Base-by-base conservation (phyloP, 2,113 vertebrate species). In the Anhinga rufa region DNA sequence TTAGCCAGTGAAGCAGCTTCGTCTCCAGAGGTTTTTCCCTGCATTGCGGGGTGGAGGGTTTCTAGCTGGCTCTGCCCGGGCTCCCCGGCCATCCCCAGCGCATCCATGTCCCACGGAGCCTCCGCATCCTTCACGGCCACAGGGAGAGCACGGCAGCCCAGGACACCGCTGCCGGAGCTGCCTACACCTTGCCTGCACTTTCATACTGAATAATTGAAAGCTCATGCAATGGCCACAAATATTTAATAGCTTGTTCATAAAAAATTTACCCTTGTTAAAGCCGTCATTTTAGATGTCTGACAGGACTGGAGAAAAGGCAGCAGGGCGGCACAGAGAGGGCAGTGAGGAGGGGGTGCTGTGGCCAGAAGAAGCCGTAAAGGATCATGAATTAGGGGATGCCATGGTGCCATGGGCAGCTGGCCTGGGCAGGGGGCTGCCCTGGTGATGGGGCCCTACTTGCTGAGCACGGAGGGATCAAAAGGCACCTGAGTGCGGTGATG, bases 231-330 rank as follows among this genome's bases (percentile, higher is more conserved):
- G 13, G 90, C 81, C 95, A 95, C 89, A 93, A 95, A 96, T 97
- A 96, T 95, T 97, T 97, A 60, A 96, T 95, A 92, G 9, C 88
- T 81, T 72, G 31, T 72, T 97, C 96, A 96, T 97, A 90, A 96
- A 95, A 96, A 96, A 97, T 97, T 96, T 79, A 96, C 86, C 89
- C 69, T 28, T 14, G 38, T 52, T 87, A 52, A 74, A 93, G 84
- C 88, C 17, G 40, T 76, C 58, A 75, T 40, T 84, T 90, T 15
- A 77, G 88, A 49, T 16, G 42, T 75, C 74, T 88, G 89, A 60
- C 64, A 58, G 65, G 48, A n/a, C 83, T 76, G 69, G 44, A 24
- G 57, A 6, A 65, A 34, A 74, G 69, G 77, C 60, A 60, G 52
- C 1, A 0, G 44, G 65, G 51, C 42, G 18, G 46, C 51, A 40